phyloP scores from a whole-genome alignment of 2,797 vertebrate species.

The Myiotriccus ornatus region DNA sequence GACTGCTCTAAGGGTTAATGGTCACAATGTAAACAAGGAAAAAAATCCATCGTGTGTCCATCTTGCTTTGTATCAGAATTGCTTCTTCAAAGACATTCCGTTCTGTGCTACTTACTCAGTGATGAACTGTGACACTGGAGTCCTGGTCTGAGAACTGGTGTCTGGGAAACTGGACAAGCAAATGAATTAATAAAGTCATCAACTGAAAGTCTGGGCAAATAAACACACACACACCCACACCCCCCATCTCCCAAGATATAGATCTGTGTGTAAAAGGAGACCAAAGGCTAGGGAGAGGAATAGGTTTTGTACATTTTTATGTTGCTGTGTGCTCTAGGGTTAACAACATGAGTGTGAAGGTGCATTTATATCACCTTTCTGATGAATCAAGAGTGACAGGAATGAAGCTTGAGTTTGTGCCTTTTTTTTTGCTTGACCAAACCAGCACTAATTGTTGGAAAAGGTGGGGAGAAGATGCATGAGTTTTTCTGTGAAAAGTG shows the following conservation, averaged over 20 bases:
- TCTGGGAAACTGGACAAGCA: background rate
- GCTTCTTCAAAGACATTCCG: background rate
- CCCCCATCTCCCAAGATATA: background rate
- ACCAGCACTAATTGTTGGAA: background rate
- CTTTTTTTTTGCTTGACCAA: background rate
- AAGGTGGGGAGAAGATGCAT: background rate
- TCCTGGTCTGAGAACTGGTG: background rate
- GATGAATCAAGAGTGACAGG: background rate
- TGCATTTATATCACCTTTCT: background rate
- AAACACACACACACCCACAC: background rate
- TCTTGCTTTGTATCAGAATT: background rate
- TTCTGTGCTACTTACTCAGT: background rate
- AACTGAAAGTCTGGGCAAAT: background rate
- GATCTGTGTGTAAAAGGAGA: background rate
- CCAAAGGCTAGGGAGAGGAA: background rate
- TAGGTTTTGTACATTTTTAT: background rate
- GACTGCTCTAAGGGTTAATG: background rate
- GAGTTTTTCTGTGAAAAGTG: background rate
- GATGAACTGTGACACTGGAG: background rate
- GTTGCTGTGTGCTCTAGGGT: background rate
- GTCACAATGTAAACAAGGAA: background rate
- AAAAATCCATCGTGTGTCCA: background rate
- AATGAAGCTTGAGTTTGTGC: background rate
- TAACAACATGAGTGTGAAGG: background rate
- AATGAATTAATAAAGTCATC: background rate